Conservation (phyloP, 2,888 invertebrate species). For the Rhodophaea formosa region DNA sequence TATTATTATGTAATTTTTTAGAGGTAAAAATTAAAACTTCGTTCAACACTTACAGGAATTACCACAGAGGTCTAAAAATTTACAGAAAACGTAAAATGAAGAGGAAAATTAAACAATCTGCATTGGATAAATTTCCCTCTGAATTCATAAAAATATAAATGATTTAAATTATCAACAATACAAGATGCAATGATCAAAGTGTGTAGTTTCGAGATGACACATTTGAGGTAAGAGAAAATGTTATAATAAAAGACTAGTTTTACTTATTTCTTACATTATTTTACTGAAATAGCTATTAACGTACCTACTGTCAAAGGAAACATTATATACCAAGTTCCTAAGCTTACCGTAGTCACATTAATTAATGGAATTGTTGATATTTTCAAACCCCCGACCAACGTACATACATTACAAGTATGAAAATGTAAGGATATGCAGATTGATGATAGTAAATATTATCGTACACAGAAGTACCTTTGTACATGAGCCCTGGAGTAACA, state of each 20-base stretch:
- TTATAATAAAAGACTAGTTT: conserved; percentile 30
- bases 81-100: too few species aligned
- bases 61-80: too few species aligned
- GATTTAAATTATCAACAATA: too few species aligned
- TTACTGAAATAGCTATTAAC: background rate
- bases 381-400: background rate
- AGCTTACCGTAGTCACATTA: conserved; percentile 3
- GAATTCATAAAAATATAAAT: too few species aligned
- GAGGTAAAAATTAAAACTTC: too few species aligned
- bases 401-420: background rate
- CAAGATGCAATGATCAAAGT: background rate
- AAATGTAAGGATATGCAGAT: background rate
- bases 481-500: too few species aligned
- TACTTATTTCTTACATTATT: conserved; percentile 20
- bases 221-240: background rate
- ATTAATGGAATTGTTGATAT: conserved; percentile 10
- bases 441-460: too few species aligned
- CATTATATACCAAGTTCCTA: background rate
- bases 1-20: too few species aligned
- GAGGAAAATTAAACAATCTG: too few species aligned
- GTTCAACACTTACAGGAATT: too few species aligned
- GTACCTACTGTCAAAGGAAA: background rate
- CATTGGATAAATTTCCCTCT: too few species aligned
- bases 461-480: too few species aligned
- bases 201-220: background rate